phyloP scores from a whole-genome alignment of 2,888 invertebrate species.

The Harpalus rubripes region DNA sequence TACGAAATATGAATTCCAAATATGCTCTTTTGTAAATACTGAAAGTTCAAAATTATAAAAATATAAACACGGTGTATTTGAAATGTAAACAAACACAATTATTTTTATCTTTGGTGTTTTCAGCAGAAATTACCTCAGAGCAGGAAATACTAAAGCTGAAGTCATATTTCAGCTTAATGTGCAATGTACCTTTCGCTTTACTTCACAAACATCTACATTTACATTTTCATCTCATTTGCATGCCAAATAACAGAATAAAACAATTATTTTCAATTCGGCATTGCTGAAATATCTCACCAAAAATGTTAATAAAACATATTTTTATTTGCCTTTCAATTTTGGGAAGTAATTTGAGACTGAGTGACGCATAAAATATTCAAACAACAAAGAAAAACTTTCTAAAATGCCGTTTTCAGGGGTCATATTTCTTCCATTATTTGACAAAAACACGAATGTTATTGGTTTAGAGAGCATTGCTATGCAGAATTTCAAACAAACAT shows the following conservation, averaged over 20 bases:
- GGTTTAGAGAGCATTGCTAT: constrained; percentile 40
- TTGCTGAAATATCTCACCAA: constrained; percentile 24
- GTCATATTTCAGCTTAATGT: constrained; percentile 23
- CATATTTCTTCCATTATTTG: constrained; percentile 54
- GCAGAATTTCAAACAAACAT: constrained; percentile 55
- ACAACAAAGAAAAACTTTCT: constrained; percentile 49
- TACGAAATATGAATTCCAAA: background rate
- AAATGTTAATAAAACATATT: constrained; percentile 35
- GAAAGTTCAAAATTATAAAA: background rate
- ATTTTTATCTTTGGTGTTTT: background rate
- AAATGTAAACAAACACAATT: background rate
- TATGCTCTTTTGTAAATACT: background rate
- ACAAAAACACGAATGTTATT: constrained; percentile 60
- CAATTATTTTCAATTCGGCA: constrained; percentile 26
- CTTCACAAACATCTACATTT: constrained; percentile 23
- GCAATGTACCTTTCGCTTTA: constrained; percentile 16
- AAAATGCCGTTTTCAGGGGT: constrained; percentile 40
- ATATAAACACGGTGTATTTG: background rate
- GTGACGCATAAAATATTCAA: constrained; percentile 44
- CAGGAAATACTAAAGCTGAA: constrained; percentile 4
- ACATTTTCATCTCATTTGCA: constrained; percentile 31
- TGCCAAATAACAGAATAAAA: constrained; percentile 8
- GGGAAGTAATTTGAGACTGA: constrained; percentile 38
- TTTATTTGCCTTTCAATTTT: constrained; percentile 40
- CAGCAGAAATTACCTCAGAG: constrained; percentile 8